Evolutionary conservation across 2,113 vertebrate species (phyloP).

Genomic region (Platanista minor): DNA sequence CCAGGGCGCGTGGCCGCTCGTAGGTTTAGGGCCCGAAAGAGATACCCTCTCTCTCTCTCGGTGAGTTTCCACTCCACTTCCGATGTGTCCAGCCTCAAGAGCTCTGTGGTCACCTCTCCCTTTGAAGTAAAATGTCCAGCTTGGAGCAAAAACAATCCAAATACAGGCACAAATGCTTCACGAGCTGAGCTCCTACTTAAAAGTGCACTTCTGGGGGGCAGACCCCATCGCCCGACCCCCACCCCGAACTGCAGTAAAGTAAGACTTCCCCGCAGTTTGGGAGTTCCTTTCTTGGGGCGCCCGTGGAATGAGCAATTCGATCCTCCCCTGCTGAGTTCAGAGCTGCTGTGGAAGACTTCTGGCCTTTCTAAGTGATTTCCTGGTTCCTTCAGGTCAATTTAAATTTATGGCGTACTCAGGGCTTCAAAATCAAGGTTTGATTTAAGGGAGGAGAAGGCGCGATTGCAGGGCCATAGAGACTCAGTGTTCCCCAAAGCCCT

Average conservation of each 20-base stretch:
- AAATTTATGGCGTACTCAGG: conserved; percentile 44
- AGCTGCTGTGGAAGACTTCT: neutral
- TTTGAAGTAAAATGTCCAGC: too few relatives aligned
- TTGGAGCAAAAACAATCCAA: neutral
- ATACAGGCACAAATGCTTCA: neutral
- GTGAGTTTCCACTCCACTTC: too few relatives aligned
- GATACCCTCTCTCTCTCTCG: neutral
- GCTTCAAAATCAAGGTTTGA: conserved; percentile 40
- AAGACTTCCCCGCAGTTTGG: neutral
- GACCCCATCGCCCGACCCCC: accelerated
- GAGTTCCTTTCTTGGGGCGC: conserved; percentile 15
- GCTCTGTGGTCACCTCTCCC: accelerated
- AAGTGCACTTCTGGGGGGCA: neutral
- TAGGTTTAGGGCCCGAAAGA: accelerated
- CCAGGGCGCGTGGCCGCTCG: accelerated
- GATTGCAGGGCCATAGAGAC: accelerated
- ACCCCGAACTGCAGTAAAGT: accelerated
- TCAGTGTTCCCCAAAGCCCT: accelerated
- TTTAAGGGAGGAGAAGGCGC: neutral
- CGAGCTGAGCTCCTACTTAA: neutral
- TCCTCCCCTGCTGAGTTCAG: conserved; percentile 38
- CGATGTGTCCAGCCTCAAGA: accelerated
- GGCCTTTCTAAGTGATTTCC: conserved; percentile 60
- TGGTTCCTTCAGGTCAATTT: conserved; percentile 47
- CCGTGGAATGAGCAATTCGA: conserved; percentile 42